Evolutionary conservation across 2,113 vertebrate species (phyloP).

Genomic region (Chrysochloris asiatica): DNA sequence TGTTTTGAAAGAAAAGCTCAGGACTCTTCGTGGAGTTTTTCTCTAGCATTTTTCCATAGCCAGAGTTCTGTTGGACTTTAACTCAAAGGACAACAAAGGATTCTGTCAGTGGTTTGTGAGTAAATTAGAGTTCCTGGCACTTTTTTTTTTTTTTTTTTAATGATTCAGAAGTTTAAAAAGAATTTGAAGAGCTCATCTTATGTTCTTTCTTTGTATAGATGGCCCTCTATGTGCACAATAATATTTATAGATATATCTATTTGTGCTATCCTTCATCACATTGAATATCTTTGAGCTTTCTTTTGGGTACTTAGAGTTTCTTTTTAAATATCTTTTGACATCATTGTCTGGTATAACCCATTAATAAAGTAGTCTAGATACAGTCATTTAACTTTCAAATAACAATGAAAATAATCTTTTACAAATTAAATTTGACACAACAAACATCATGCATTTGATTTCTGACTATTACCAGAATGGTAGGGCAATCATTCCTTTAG

Average conservation of each 20-base stretch:
- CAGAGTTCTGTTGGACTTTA: neutral
- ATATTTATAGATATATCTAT: neutral
- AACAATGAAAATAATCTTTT: neutral
- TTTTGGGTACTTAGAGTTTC: constrained; percentile 3
- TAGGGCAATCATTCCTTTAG: neutral
- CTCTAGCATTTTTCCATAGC: neutral
- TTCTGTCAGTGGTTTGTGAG: neutral
- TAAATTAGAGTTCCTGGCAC: neutral
- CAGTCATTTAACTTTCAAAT: constrained; percentile 37
- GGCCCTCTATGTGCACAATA: neutral
- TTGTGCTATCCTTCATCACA: neutral
- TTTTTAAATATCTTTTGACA: constrained; percentile 42
- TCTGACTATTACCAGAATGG: too few relatives aligned
- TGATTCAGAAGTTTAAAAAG: neutral
- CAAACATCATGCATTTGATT: constrained; percentile 2
- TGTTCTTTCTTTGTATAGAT: neutral
- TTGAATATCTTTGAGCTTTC: neutral
- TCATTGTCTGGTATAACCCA: neutral
- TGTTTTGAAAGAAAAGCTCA: neutral
- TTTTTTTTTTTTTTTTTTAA: too few relatives aligned
- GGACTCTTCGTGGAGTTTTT: neutral
- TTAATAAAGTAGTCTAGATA: constrained; percentile 20
- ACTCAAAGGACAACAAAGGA: neutral
- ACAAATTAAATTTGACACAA: neutral
- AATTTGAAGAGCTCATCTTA: neutral